These are phyloP conservation scores for Serripes groenlandicus DNA, from an alignment of 2,888 invertebrate genomes.

Conservation along the genomic window DNA sequence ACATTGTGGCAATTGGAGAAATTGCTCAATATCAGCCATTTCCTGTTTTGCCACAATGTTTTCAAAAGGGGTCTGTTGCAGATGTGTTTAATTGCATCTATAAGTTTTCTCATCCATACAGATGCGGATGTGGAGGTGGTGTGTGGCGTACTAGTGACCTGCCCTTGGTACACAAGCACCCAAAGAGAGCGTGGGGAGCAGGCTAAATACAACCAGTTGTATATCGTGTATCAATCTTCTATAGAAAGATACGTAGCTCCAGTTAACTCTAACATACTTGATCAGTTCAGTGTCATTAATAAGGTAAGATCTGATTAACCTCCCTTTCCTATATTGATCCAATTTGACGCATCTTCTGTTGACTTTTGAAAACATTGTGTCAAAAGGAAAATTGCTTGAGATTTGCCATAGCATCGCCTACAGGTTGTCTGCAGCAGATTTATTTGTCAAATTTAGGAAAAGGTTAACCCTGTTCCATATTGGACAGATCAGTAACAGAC, in stretches of 20 bases:
- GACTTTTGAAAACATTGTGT: too few species aligned
- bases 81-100: too few species aligned
- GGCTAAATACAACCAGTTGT: constrained; percentile 80
- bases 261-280: constrained; percentile 75
- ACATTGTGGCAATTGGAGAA: not conserved
- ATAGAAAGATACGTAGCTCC: constrained; percentile 79
- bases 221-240: constrained; percentile 76
- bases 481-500: too few species aligned
- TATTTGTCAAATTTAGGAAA: too few species aligned
- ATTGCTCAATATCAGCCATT: not conserved
- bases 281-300: constrained; percentile 79
- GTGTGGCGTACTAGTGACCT: constrained; percentile 74
- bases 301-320: constrained; percentile 63
- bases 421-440: too few species aligned
- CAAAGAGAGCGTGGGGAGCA: constrained; percentile 81
- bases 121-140: constrained; percentile 70
- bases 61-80: too few species aligned
- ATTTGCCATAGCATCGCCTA: too few species aligned
- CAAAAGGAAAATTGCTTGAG: too few species aligned
- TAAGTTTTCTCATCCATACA: not conserved
- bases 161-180: constrained; percentile 80
- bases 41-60: not conserved
- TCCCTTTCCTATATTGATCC: not conserved
- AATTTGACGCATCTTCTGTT: too few species aligned
- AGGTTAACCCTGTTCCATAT: too few species aligned